Base-by-base conservation (phyloP, 2,888 invertebrate genomes). In the Sericinus montela region DNA sequence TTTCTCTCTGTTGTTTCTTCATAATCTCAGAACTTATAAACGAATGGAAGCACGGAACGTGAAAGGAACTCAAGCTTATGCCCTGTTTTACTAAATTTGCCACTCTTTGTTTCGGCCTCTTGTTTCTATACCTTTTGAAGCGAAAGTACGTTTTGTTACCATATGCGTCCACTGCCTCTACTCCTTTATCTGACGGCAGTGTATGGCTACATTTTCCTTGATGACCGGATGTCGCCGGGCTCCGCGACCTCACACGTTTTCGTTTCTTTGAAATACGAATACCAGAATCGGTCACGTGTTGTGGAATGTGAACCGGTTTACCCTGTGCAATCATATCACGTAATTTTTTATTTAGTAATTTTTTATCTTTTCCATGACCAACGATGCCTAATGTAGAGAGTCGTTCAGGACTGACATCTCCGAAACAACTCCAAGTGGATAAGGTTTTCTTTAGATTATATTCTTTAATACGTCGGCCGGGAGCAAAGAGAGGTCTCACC, bases 281-380 rank as follows among this genome's bases (percentile, higher is more conserved):
- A 16, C 65, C 61, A 13, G 73, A 76, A 15, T 79, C 65, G 6
- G 50, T 60, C 10, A 69, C 51, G 4, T 64, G 67, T 30, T 69
- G 54, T n/a, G 82, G 85, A 51, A 84, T 61, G 32, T 56, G 71
- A 0, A 83, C 66, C 36, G 77, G 63, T 54, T 75, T 72, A 6
- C 86, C 87, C 3, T 64, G 67, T 4, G 70, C 71, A 48, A 76
- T 32, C 67, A 86, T 65, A 10, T 72, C 63, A 47, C 75, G 60
- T 30, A 86, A 60, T 45, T 71, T 72, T 8, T 67, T 54, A 23
- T 72, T 45, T 30, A 88, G 62, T 45, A 81, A 45, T 53, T 72
- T 82, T 55, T 72, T 80, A 51, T 88, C 86, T 1, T 73, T 70
- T 1, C 87, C 86, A 42, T 87, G 87, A 9, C 87, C 85, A 8